phyloP scores from a whole-genome alignment of 2,888 invertebrate species.

The Prenolepis imparis region DNA sequence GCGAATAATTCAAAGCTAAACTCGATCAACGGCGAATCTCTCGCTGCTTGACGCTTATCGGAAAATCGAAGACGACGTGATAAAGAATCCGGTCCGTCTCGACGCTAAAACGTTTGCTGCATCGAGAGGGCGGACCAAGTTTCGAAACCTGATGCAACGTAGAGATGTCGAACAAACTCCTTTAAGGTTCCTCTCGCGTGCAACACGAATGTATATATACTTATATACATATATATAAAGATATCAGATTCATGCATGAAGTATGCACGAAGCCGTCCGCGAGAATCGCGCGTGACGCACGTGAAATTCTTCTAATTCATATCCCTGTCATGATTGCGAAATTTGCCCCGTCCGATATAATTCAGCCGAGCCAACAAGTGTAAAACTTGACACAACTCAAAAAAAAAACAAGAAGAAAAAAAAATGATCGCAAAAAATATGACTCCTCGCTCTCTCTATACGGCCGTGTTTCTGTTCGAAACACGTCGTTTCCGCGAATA shows the following conservation, averaged over 20 bases:
- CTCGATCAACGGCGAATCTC: neutral
- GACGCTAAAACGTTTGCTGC: neutral
- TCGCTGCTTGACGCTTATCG: neutral
- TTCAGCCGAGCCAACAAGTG: neutral
- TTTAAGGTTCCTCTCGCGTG: constrained; percentile 57
- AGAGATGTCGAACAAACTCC: constrained; percentile 51
- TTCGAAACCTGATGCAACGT: constrained; percentile 43
- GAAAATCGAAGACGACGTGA: constrained; percentile 16
- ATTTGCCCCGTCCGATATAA: constrained; percentile 13
- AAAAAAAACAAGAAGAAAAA: neutral
- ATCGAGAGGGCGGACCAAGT: constrained; percentile 19
- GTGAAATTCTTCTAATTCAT: constrained; percentile 52
- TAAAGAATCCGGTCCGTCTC: neutral
- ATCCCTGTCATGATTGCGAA: constrained; percentile 26
- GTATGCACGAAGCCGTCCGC: constrained; percentile 11
- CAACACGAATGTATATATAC: constrained; percentile 64
- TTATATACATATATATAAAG: constrained; percentile 11
- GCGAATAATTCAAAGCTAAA: neutral
- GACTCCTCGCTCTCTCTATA: neutral
- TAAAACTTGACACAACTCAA: constrained; percentile 7
- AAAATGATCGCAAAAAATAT: constrained; percentile 6
- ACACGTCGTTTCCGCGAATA: neutral
- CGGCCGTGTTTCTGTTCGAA: neutral
- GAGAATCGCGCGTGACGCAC: constrained; percentile 36
- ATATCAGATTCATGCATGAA: constrained; percentile 59